Base-by-base conservation (phyloP, 2,888 invertebrate genomes). In the Eurytoma californica region DNA sequence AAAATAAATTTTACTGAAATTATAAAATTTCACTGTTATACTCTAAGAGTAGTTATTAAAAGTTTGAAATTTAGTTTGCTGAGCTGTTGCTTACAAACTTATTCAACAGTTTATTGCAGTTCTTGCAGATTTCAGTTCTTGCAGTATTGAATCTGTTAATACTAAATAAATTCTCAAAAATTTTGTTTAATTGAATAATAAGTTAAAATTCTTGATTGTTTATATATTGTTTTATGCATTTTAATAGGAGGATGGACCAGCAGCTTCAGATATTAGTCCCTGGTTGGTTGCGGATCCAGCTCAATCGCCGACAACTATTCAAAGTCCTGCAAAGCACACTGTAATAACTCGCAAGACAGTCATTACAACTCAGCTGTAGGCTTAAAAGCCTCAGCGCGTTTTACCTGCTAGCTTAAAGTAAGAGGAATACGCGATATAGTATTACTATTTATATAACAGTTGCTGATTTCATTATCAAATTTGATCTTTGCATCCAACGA, bases 261-360 rank as follows among this genome's bases (percentile, higher is more conserved):
- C 92, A 20, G 89, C 85, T 24, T 88, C 90, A 55, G 90, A 90
- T 68, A 90, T 90, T 72, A 90, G 90, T 85, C 96, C 96, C 0
- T 96, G 96, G 96, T 91, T 96, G 82, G 96, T 96, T 57, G 92
- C 93, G 53, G 91, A 92, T 51, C 92, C 92, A 28, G 90, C 91
- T 28, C 94, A 95, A 65, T 92, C 92, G 80, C 92, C 93, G 4
- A 92, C 92, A 66, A 92, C 93, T 39, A 92, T 93, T 84, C 92
- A 94, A 88, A 93, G 93, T 86, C 85, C 87, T 47, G 91, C 93
- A 86, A 92, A 92, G 86, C 93, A 94, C 82, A 93, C 94, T 67
- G 93, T 94, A 74, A 95, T 96, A 83, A 94, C 95, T 87, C 93
- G 96, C 84, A 96, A 96, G 91, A 95, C 96, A 81, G 96, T 96